Base-by-base conservation (phyloP, 2,797 vertebrate genomes). In the Halcyon smyrnensis region DNA sequence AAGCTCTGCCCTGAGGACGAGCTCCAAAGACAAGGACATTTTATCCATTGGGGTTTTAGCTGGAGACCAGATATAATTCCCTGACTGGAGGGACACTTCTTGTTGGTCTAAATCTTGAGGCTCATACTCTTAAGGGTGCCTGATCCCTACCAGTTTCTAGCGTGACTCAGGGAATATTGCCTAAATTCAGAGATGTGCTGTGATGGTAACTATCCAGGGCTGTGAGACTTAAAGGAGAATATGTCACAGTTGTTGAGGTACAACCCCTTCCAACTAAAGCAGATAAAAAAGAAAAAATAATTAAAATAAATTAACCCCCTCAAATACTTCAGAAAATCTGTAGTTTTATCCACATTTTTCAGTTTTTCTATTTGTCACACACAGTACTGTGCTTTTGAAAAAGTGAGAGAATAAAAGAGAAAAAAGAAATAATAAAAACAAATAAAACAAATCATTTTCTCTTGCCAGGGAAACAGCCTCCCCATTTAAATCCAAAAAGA, bases 251-350 rank as follows among this genome's bases (percentile, higher is more conserved):
- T 30, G 24, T 10, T 76, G 27, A 25, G 34, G 18, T 39, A 45
- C 57, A 90, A 60, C 9, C 24, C 34, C 14, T 60, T 83, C 45
- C 30, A 65, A 27, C 6, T 32, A 54, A 71, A 76, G 28, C 3
- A 50, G 86, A 83, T 41, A 3, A 59, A 45, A 82, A 50, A 57
- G 28, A 56, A 36, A 3, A 71, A 75, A 37, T 19, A 50, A 6
- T 30, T 17, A 13, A 1, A 5, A 18, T 45, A 57, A 45, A 25
- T 13, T 4, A 37, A 41, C 4, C 3, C 3, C 8, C 5, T 16
- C 5, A 67, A 79, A 15, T 25, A n/a, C 15, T 69, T 75, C 2
- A 62, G 21, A 62, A 80, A 84, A 8, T 28, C 57, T 23, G 8
- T 28, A 20, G 7, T 56, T 90, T 87, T 73, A 41, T 43, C n/a